Conservation (phyloP, 2,797 vertebrate species). For the Anomalospiza imberbis region DNA sequence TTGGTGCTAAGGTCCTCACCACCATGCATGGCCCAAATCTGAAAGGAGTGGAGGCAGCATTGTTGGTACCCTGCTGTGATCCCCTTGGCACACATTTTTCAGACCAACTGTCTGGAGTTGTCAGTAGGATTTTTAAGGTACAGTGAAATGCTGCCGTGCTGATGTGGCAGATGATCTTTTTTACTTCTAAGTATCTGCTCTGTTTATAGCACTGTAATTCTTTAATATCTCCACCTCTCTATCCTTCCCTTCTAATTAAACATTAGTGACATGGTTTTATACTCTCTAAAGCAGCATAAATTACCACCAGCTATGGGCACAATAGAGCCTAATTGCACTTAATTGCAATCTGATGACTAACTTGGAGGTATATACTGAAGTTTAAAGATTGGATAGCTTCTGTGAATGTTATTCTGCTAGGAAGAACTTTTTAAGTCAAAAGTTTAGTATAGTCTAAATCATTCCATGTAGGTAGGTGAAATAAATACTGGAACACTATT, state of each 20-base stretch:
- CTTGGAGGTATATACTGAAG: background rate
- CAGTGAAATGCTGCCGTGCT: slow-evolving; percentile 23
- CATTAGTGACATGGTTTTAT: slow-evolving; percentile 70
- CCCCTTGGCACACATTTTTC: background rate
- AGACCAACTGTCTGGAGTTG: background rate
- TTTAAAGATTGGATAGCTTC: background rate
- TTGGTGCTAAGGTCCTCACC: background rate
- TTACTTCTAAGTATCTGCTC: slow-evolving; percentile 68
- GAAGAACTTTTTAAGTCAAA: background rate
- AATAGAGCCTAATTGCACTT: slow-evolving; percentile 44
- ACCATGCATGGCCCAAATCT: too few species aligned
- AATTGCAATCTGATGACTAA: background rate
- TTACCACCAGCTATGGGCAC: slow-evolving; percentile 60
- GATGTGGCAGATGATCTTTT: slow-evolving; percentile 71
- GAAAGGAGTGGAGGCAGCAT: background rate
- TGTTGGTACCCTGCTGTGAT: background rate
- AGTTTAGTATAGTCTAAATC: background rate
- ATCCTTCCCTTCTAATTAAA: slow-evolving; percentile 70
- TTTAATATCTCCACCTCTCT: slow-evolving; percentile 67
- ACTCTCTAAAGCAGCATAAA: slow-evolving; percentile 66
- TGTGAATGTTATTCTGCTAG: background rate
- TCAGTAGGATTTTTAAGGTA: slow-evolving; percentile 30
- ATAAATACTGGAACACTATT: background rate
- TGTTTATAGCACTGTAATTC: slow-evolving; percentile 71
- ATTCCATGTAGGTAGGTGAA: background rate